A percentile compares a stretch with the other conserved stretches of the same genome.
phyloP scores from a whole-genome alignment of 2,888 invertebrate species.

The Parnassius glacialis region DNA sequence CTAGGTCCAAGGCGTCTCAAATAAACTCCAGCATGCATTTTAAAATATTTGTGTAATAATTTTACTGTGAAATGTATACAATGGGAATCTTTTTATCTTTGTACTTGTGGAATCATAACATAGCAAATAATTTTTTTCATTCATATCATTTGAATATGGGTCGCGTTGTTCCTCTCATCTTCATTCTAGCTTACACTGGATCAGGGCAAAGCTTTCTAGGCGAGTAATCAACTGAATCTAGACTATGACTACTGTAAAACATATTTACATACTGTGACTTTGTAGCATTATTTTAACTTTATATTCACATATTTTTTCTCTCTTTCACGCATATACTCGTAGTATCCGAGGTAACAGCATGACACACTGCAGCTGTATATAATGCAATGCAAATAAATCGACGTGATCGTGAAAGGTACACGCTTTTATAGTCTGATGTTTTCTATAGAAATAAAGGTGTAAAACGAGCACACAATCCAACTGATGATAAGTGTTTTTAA shows the following conservation, averaged over 20 bases:
- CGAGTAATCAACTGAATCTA: neutral
- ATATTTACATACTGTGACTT: neutral
- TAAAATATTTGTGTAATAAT: neutral
- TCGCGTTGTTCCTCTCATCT: constrained; percentile 1
- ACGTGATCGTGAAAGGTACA: no score
- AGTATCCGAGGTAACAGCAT: no score
- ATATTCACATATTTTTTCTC: no score
- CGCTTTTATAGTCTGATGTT: neutral
- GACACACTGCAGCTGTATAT: no score
- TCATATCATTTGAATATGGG: constrained; percentile 14
- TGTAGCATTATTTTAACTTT: neutral
- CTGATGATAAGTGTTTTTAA: no score
- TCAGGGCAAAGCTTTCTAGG: constrained; percentile 31
- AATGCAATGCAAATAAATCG: no score
- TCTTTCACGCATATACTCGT: no score
- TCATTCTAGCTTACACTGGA: neutral
- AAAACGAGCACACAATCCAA: no score
- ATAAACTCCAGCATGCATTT: neutral
- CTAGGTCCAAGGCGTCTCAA: neutral
- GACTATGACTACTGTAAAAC: neutral
- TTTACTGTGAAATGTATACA: neutral
- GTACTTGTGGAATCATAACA: no score
- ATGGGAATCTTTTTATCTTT: neutral
- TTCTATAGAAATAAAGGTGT: neutral
- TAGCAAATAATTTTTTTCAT: constrained; percentile 3